Conservation (phyloP, 2,888 invertebrate genomes). For the Thysanoteuthis rhombus region DNA sequence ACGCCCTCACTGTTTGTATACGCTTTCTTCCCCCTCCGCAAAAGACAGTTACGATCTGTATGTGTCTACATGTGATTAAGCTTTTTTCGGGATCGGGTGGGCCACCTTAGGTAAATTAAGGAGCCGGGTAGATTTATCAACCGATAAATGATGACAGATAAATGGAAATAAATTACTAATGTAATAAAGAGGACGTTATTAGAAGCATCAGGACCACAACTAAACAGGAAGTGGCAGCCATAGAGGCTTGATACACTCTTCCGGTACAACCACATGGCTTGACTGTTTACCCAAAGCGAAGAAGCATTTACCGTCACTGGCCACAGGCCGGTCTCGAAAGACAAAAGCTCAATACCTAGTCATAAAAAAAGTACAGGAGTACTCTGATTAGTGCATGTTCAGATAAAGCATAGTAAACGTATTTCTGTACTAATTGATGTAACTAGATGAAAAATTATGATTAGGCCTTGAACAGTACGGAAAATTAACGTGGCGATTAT, state of each 20-base stretch:
- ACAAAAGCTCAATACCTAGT: too few relatives aligned
- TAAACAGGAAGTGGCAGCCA: constrained; percentile 26
- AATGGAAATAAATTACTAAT: neutral
- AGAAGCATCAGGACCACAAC: neutral
- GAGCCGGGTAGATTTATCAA: neutral
- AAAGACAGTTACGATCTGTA: neutral
- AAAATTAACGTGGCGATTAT: too few relatives aligned
- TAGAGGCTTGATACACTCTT: constrained; percentile 17
- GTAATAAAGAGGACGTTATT: neutral
- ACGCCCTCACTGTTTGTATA: too few relatives aligned
- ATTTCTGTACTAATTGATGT: too few relatives aligned
- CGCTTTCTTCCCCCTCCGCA: too few relatives aligned
- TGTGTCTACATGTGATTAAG: neutral
- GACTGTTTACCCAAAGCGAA: neutral
- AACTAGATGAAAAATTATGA: too few relatives aligned
- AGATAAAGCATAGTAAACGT: too few relatives aligned
- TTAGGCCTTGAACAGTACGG: too few relatives aligned
- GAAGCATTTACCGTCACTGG: neutral
- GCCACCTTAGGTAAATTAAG: neutral
- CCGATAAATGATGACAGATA: neutral
- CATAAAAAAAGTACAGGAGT: too few relatives aligned
- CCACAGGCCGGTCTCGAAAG: neutral
- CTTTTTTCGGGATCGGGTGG: neutral
- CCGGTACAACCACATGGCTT: constrained; percentile 26
- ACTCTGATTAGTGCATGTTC: too few relatives aligned